These are phyloP conservation scores for Dorcus parallelipipedus DNA, from an alignment of 2,888 invertebrate species.

Conservation along the genomic window DNA sequence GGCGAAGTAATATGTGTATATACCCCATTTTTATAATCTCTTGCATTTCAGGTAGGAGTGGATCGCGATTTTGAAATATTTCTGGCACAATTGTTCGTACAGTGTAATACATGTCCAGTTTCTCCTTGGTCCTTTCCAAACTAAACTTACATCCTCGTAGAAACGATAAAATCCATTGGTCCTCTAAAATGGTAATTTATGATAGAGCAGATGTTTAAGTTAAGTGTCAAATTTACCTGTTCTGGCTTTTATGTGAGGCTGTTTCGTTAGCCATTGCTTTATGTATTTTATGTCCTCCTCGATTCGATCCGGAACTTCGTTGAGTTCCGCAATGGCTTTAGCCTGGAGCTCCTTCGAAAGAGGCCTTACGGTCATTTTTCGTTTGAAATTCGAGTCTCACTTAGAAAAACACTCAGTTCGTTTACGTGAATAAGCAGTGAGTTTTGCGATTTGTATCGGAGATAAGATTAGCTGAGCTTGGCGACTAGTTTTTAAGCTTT, in stretches of 20 bases:
- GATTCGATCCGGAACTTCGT: conserved; percentile 51
- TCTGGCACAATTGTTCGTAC: conserved; percentile 54
- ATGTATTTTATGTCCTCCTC: conserved; percentile 52
- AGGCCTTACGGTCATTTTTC: conserved; percentile 6
- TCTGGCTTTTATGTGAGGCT: conserved; percentile 56
- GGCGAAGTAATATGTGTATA: conserved; percentile 6
- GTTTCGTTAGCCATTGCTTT: conserved; percentile 56
- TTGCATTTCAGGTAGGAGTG: conserved; percentile 34
- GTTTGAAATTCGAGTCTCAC: neutral
- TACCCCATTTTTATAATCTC: conserved; percentile 47
- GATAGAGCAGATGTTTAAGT: neutral
- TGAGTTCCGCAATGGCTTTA: conserved; percentile 53
- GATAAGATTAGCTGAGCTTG: too few species aligned
- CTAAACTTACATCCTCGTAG: conserved; percentile 65
- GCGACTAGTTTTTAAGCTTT: too few species aligned
- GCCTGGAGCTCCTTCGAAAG: conserved; percentile 49
- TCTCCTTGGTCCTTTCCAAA: conserved; percentile 60
- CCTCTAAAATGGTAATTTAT: conserved; percentile 46
- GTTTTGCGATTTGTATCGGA: too few species aligned
- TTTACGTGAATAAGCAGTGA: too few species aligned
- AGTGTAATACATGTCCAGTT: conserved; percentile 59
- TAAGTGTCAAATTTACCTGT: conserved; percentile 47
- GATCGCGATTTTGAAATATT: conserved; percentile 47
- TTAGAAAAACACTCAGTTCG: too few species aligned
- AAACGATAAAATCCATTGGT: conserved; percentile 61